phyloP scores from a whole-genome alignment of 2,888 invertebrate genomes.

The Cerceris ruficornis region DNA sequence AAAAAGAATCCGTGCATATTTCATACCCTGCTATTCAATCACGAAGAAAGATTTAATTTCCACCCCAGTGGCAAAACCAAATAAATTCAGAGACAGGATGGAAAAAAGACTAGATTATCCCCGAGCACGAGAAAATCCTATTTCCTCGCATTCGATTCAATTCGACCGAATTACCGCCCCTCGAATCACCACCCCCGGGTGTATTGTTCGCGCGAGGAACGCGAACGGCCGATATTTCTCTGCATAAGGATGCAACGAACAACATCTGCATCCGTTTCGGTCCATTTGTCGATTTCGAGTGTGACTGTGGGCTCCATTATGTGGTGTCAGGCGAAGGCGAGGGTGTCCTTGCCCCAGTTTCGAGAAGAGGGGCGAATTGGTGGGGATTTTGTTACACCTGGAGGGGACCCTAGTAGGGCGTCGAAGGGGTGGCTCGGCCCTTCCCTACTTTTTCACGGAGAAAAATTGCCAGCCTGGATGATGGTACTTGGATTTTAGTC shows the following conservation, averaged over 20 bases:
- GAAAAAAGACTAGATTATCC: conserved; percentile 15
- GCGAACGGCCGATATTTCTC: conserved; percentile 22
- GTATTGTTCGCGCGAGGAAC: conserved; percentile 26
- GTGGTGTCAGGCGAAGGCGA: conserved; percentile 32
- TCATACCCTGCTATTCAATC: background rate
- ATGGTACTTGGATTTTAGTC: background rate
- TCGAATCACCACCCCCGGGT: background rate
- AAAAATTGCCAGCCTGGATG: conserved; percentile 13
- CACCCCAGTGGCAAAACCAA: background rate
- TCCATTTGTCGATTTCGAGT: conserved; percentile 58
- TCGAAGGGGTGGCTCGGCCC: conserved; percentile 51
- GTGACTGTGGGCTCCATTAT: conserved; percentile 43
- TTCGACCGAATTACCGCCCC: conserved; percentile 31
- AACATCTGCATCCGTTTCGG: conserved; percentile 64
- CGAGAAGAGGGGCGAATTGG: conserved; percentile 39
- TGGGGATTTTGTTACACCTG: conserved; percentile 38
- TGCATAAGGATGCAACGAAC: conserved; percentile 32
- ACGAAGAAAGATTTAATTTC: background rate
- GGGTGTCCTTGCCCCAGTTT: conserved; percentile 77
- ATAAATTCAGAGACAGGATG: background rate
- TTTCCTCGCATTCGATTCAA: conserved; percentile 21
- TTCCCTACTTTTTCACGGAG: background rate
- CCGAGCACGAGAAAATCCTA: conserved; percentile 13
- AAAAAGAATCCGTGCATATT: background rate
- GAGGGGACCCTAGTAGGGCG: conserved; percentile 56